Base-by-base conservation (phyloP, 2,888 invertebrate species). In the Phortica magna region DNA sequence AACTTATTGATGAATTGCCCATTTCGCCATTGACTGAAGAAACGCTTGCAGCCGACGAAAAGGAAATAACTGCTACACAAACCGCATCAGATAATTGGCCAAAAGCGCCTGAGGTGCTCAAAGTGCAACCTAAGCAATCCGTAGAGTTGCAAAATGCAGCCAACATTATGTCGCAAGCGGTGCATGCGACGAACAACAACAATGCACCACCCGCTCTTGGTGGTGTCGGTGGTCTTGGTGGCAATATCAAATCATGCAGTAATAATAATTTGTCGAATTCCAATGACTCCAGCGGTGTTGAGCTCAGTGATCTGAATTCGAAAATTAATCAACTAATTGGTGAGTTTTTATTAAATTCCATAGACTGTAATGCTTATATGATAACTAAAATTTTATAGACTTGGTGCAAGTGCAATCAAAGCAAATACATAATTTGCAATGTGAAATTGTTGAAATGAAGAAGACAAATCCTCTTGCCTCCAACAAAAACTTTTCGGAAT, bases 341-440 rank as follows among this genome's bases (percentile, higher is more conserved):
- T 91, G 78, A 73, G 81, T 73, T 6, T 55, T 64, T 53, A 55
- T 71, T 71, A 2, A 64, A 19, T 12, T 10, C 22, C 0, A 10
- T 42, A n/a, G 3, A 14, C 41, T 41, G 12, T 7, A 67, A n/a
- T 61, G 5, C 10, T 43, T 43, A 19, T 43, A 68, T 43, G 41
- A 55, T 14, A 55, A 2, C 7, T 4, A 10, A 65, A 7, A 31
- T 39, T n/a, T 65, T 65, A 14, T n/a, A 94, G 94, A 93, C 76
- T 82, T 94, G 79, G 88, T 94, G 64, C 89, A 92, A 76, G 88
- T 90, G 48, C 93, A 93, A 84, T 91, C 92, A 4, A 88, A 91
- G 73, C 93, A 94, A 89, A 87, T 94, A 65, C 91, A 92, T 22
- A 83, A 90, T 39, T 83, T 94, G 67, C 92, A 93, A 76, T 87